A percentile compares a stretch with the other conserved stretches of the same genome.
These are phyloP conservation scores for Caiman crocodilus DNA, from an alignment of 2,797 vertebrate species.

Conservation along the genomic window DNA sequence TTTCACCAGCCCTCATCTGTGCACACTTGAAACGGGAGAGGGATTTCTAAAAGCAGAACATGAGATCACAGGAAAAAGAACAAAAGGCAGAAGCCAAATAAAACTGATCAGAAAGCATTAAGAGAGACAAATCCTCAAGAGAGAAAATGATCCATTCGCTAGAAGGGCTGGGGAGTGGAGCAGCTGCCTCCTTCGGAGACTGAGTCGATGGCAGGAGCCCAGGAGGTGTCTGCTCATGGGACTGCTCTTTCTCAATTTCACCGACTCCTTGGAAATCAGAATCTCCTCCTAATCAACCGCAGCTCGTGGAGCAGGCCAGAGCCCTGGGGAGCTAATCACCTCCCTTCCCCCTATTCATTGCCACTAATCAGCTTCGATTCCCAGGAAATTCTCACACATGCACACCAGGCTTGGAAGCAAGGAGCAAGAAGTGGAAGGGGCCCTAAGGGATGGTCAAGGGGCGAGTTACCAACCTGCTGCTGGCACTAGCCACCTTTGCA, in stretches of 20 bases:
- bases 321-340: not conserved
- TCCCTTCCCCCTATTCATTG: not conserved
- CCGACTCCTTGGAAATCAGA: not conserved
- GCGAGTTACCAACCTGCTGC: not conserved
- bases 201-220: not conserved
- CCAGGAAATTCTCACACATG: not conserved
- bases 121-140: conserved; percentile 43
- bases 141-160: conserved; percentile 27
- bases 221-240: conserved; percentile 1
- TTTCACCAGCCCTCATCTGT: too few species aligned
- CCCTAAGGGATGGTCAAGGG: not conserved
- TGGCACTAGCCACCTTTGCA: not conserved
- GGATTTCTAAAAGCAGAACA: not conserved
- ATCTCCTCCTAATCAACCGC: not conserved
- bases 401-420: too few species aligned
- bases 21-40: not conserved
- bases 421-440: too few species aligned
- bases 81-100: not conserved
- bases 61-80: conserved; percentile 11
- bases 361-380: conserved; percentile 17
- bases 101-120: not conserved
- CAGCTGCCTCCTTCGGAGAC: not conserved
- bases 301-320: not conserved
- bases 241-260: not conserved
- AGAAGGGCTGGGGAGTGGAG: conserved; percentile 37